Base-by-base conservation (phyloP, 1,140 invertebrate genomes). In the Eurytemora carolleeae region DNA sequence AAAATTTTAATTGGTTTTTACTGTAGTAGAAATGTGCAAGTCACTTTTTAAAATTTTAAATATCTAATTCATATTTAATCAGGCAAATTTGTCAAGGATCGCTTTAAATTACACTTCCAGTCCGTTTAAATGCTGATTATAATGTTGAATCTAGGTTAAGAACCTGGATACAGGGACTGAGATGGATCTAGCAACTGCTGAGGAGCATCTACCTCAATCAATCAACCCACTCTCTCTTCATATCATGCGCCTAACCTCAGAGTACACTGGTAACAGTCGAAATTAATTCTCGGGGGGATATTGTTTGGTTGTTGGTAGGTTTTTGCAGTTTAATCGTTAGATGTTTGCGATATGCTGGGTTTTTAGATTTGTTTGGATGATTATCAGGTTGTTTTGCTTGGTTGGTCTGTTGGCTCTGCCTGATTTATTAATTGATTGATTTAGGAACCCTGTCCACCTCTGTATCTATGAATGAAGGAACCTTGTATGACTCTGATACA, bases 91-190 rank as follows among this genome's bases (percentile, higher is more conserved):
- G n/a, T n/a, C n/a, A n/a, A n/a, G n/a, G n/a, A n/a, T n/a, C n/a
- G n/a, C n/a, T n/a, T n/a, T n/a, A n/a, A n/a, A n/a, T n/a, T n/a
- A n/a, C n/a, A n/a, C n/a, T n/a, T n/a, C n/a, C n/a, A n/a, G n/a
- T n/a, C n/a, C n/a, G n/a, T n/a, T n/a, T n/a, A n/a, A n/a, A n/a
- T n/a, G n/a, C n/a, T n/a, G n/a, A n/a, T n/a, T n/a, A n/a, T n/a
- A n/a, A n/a, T 44, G n/a, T 44, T 44, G 31, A 77, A 84, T 91
- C 63, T 88, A 86, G 61, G 88, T 96, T 1, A 76, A 89, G 65
- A 95, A 97, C 74, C 75, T 95, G 65, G 91, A 96, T 72, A 96
- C 91, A 2, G 91, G 88, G 2, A 87, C 92, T 73, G 76, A 82
- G 65, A 81, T 92, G 62, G 86, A 87, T 25, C 75, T 93, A 53